Evolutionary conservation across 1,140 invertebrate species (phyloP), one percentile per base, ranked within the genome.

Genomic region (Sminthurides bifidus): DNA sequence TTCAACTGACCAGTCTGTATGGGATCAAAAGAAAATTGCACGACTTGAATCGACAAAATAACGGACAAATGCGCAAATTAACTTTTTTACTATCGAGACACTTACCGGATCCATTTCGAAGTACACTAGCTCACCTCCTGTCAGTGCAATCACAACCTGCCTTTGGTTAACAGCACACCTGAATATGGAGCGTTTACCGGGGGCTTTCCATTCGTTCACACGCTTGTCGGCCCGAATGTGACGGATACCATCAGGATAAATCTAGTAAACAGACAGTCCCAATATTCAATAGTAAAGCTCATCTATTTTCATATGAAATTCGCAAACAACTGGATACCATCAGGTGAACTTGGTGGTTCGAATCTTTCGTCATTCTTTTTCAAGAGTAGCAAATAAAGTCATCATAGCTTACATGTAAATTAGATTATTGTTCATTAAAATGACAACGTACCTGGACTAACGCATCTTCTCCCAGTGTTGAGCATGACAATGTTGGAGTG

Each of bases 141-240:
- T 90, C 4, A 99, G 73, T 1, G 95, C 94, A 61, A 99, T 98
- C 0, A 98, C 94, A 23, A 97, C 92, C 75, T 99, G 96, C 55
- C 95, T 76, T 68, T 96, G 90, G 74, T 99, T 99, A 0, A 99
- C 89, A 1, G 95, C 94, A 75, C 95, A 99, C 71, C 93, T 92
- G 0, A 93, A 84, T 58, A 99, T 98, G 0, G 84, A 87, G 66
- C 95, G 94, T 70, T 96, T 97, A 4, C 90, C 92, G 0, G 94
- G 93, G 0, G 92, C 90, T 69, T 97, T 93, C 96, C 96, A 99
- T 73, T 98, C 95, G 66, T 98, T 98, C 0, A 98, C 92, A 70
- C 94, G 80, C 69, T 95, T 94, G 68, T 98, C 93, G 0, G 92
- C 84, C 53, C 92, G 78, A 67, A 99, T 99, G 67, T 99, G 95